phyloP scores from a whole-genome alignment of 1,140 invertebrate species.

The Ceratina australensis region DNA sequence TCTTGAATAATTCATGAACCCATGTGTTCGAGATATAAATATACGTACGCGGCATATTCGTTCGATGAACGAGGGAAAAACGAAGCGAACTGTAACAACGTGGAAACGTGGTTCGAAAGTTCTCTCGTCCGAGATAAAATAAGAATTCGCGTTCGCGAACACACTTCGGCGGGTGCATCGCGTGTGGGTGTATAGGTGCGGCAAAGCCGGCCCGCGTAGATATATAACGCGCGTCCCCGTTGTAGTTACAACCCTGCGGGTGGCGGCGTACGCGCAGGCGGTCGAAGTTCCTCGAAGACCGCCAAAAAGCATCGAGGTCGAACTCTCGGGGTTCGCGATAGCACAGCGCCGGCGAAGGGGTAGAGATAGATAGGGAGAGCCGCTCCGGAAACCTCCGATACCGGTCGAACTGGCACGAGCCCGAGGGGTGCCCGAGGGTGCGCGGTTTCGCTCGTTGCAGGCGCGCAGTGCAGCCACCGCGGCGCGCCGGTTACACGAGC shows the following conservation, averaged over 20 bases:
- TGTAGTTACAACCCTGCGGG: conserved; percentile 26
- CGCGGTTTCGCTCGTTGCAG: conserved; percentile 51
- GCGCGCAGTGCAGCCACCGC: conserved; percentile 61
- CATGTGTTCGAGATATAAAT: no score
- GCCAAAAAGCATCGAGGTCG: conserved; percentile 48
- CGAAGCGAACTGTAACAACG: no score
- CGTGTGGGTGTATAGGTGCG: neutral
- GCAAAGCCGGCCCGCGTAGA: neutral
- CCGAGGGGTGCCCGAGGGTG: conserved; percentile 28
- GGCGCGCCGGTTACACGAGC: conserved; percentile 13
- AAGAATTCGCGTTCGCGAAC: no score
- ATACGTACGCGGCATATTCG: no score
- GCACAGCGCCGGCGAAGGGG: no score
- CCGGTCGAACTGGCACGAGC: conserved; percentile 31
- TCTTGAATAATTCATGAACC: no score
- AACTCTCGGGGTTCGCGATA: neutral
- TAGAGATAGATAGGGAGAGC: conserved; percentile 2
- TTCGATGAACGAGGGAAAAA: no score
- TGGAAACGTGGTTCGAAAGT: no score
- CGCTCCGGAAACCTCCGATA: conserved; percentile 29
- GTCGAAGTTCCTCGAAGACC: conserved; percentile 18
- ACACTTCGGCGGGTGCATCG: neutral
- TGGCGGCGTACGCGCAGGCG: neutral
- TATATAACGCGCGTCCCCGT: neutral
- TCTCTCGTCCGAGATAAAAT: no score